Evolutionary conservation across 2,888 invertebrate genomes (phyloP).

Genomic region (Salpingus planirostris): DNA sequence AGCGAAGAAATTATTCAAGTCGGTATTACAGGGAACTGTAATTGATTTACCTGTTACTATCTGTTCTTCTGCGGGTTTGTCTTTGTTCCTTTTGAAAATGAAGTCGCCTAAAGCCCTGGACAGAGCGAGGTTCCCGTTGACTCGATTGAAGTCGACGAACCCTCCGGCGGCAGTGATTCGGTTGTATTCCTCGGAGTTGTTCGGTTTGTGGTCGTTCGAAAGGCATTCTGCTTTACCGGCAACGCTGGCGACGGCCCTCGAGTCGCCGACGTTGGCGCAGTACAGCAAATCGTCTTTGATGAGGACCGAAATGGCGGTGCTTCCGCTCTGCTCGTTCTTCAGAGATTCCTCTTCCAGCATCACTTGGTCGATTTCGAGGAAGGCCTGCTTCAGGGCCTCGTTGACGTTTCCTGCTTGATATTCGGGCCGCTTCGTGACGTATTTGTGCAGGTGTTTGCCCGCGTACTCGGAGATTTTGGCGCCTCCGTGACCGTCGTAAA

Average conservation of each 20-base stretch:
- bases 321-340: conserved; percentile 89
- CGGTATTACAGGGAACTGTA: too few relatives aligned
- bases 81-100: conserved; percentile 85
- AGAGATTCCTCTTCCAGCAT: conserved; percentile 85
- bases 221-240: conserved; percentile 66
- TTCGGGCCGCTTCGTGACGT: conserved; percentile 71
- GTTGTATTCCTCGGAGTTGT: conserved; percentile 67
- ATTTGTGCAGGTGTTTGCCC: conserved; percentile 90
- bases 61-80: conserved; percentile 83
- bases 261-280: conserved; percentile 97
- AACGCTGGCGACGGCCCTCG: conserved; percentile 85
- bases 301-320: conserved; percentile 82
- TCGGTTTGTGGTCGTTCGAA: conserved; percentile 94
- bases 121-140: conserved; percentile 95
- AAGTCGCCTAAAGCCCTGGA: conserved; percentile 96
- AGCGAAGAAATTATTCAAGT: neutral
- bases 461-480: conserved; percentile 73
- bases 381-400: conserved; percentile 74
- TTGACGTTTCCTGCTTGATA: conserved; percentile 77
- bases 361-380: conserved; percentile 78
- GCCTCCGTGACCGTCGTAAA: conserved; percentile 94
- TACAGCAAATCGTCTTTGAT: conserved; percentile 78
- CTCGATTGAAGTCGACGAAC: conserved; percentile 93
- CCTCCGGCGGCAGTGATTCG: conserved; percentile 93
- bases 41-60: conserved; percentile 92